Conservation (phyloP, 2,888 invertebrate species). For the Drepana falcataria region DNA sequence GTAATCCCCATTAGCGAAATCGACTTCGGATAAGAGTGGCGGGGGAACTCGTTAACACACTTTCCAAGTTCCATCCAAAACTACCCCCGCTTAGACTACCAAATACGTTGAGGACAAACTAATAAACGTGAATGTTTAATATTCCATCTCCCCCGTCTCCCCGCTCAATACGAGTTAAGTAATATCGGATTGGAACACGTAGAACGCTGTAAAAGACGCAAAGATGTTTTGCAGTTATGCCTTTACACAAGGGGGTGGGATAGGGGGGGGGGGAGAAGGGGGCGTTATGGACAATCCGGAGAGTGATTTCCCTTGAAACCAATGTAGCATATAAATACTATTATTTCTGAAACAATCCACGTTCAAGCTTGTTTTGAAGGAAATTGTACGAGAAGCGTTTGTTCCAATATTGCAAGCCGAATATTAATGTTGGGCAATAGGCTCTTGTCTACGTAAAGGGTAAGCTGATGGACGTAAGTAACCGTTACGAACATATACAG, state of each 20-base stretch:
- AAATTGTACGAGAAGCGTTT: conserved; percentile 23
- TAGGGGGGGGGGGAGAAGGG: conserved; percentile 12
- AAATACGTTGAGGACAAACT: conserved; percentile 74
- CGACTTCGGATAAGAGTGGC: conserved; percentile 33
- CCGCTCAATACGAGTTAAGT: conserved; percentile 71
- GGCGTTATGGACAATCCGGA: conserved; percentile 65
- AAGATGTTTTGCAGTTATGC: conserved; percentile 25
- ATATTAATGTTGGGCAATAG: no score
- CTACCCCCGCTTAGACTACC: conserved; percentile 70
- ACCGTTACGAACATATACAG: no score
- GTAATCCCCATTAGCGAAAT: conserved; percentile 63
- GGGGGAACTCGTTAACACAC: conserved; percentile 70
- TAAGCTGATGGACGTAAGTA: no score
- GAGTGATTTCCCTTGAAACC: conserved; percentile 78
- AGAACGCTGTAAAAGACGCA: conserved; percentile 38
- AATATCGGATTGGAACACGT: conserved; percentile 49
- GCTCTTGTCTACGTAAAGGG: no score
- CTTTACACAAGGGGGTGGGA: conserved; percentile 18
- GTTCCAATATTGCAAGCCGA: background rate
- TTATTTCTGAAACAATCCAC: conserved; percentile 74
- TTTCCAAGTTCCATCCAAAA: conserved; percentile 69
- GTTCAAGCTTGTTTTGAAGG: conserved; percentile 57
- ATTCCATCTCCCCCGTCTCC: conserved; percentile 51
- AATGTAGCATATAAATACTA: conserved; percentile 78
- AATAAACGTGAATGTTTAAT: conserved; percentile 78